Conservation (phyloP, 2,797 vertebrate genomes). For the Aplochiton taeniatus region DNA sequence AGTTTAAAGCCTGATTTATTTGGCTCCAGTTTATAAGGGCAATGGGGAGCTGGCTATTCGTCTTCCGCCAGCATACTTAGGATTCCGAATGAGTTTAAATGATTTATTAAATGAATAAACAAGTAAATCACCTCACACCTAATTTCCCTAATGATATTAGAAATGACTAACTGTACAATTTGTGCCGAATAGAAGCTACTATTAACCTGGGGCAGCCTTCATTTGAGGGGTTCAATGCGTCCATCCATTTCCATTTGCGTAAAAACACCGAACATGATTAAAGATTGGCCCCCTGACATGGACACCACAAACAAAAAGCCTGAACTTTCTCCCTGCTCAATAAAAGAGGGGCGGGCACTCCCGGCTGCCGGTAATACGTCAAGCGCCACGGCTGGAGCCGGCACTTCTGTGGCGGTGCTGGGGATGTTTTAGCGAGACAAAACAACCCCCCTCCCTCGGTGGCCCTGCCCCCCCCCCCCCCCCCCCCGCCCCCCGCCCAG, state of each 20-base stretch:
- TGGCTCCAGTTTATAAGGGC: conserved; percentile 78
- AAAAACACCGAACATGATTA: conserved; percentile 79
- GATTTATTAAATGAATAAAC: conserved; percentile 83
- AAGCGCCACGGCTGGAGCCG: conserved; percentile 35
- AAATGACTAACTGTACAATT: conserved; percentile 81
- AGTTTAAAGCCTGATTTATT: conserved; percentile 83
- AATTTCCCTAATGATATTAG: conserved; percentile 85
- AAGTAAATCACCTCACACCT: conserved; percentile 81
- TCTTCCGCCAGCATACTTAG: conserved; percentile 72
- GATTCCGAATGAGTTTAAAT: conserved; percentile 78
- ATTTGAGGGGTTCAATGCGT: conserved; percentile 71
- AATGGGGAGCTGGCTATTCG: conserved; percentile 67
- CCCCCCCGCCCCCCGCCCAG: conserved; percentile 9
- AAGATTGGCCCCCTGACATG: conserved; percentile 75
- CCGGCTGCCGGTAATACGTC: conserved; percentile 56
- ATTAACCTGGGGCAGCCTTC: conserved; percentile 79
- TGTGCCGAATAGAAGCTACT: conserved; percentile 75
- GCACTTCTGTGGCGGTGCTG: conserved; percentile 42
- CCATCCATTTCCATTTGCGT: conserved; percentile 78
- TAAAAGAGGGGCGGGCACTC: conserved; percentile 57
- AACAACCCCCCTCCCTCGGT: conserved; percentile 24
- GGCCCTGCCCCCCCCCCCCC: background rate
- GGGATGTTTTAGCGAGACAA: conserved; percentile 51
- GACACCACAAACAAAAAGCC: conserved; percentile 75
- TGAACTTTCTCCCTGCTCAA: conserved; percentile 55